Conservation (phyloP, 2,888 invertebrate species). For the Oxycera nigricornis region DNA sequence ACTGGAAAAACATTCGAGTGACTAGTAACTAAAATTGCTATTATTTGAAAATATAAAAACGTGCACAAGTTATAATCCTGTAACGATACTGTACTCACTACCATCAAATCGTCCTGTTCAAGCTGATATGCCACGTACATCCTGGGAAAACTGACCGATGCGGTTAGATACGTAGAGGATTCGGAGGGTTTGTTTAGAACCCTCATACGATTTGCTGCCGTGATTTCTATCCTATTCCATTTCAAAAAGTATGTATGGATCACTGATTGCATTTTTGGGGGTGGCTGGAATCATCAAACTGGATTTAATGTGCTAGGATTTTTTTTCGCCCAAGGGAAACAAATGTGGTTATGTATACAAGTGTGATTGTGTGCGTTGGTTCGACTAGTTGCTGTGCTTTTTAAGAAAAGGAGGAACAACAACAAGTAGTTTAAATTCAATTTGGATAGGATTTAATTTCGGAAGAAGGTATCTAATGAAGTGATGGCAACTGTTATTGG, state of each 20-base stretch:
- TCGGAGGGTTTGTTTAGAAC: constrained; percentile 17
- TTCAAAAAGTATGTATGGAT: constrained; percentile 25
- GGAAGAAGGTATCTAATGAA: constrained; percentile 29
- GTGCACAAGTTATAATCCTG: constrained; percentile 18
- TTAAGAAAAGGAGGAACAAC: not conserved
- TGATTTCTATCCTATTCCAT: constrained; percentile 26
- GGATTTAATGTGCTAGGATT: constrained; percentile 26
- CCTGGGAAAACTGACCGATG: not conserved
- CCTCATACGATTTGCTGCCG: constrained; percentile 11
- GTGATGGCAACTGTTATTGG: constrained; percentile 26
- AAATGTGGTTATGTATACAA: not conserved
- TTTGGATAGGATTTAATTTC: constrained; percentile 16
- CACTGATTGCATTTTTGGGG: constrained; percentile 36
- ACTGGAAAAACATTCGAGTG: not conserved
- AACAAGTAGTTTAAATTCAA: constrained; percentile 31
- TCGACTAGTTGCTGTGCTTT: not conserved
- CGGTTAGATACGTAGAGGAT: not conserved
- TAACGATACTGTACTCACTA: not conserved
- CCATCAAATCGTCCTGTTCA: not conserved
- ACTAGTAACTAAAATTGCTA: constrained; percentile 12
- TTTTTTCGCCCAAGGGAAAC: not conserved
- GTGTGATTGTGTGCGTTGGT: not conserved
- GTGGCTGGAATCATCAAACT: constrained; percentile 29
- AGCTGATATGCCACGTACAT: not conserved
- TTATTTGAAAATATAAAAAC: constrained; percentile 22